Evolutionary conservation across 2,797 vertebrate species (phyloP).

Genomic region (Cyprinella venusta): DNA sequence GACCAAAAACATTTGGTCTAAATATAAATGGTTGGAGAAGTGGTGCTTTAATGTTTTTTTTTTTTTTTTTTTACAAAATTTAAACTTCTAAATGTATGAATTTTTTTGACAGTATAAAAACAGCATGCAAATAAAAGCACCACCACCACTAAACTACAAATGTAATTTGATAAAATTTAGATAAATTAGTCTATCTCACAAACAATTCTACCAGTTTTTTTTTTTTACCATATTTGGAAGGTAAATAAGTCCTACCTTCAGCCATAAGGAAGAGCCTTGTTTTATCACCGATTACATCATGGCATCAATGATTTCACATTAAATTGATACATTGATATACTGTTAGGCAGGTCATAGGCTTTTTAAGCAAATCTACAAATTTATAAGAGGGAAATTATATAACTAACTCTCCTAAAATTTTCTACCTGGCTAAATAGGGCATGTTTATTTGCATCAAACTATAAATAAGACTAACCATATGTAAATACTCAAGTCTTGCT

Average conservation of each 20-base stretch:
- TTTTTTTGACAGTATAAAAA: neutral
- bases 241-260: neutral
- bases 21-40: neutral
- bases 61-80: neutral
- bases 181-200: neutral
- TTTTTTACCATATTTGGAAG: neutral
- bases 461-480: neutral
- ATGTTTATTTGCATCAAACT: conserved; percentile 12
- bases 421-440: conserved; percentile 7
- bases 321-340: neutral
- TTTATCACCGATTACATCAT: neutral
- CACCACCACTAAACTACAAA: neutral
- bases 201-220: neutral
- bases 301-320: neutral
- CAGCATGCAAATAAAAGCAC: neutral
- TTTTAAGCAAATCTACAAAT: neutral
- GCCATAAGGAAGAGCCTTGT: neutral
- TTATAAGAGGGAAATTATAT: neutral
- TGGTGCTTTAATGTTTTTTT: neutral
- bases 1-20: neutral
- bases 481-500: conserved; percentile 5
- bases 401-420: neutral
- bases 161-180: neutral
- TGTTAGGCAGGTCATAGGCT: neutral
- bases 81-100: neutral